Percentiles rank a stretch among this genome's conserved stretches.
Conservation (phyloP, 2,888 invertebrate genomes). For the Zhengitettix transpicula region DNA sequence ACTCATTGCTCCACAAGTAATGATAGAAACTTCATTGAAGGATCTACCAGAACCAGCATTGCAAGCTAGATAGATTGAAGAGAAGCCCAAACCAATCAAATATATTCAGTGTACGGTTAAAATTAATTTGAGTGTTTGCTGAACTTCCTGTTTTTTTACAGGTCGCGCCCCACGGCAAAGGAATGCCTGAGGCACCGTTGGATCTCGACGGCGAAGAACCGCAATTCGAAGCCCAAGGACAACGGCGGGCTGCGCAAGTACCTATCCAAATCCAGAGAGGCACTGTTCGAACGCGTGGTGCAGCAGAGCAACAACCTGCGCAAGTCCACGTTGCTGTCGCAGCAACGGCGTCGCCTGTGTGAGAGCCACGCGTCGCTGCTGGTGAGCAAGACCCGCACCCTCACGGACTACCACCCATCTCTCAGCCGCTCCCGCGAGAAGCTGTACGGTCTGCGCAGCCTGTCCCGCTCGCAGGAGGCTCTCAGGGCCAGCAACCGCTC, state of each 20-base stretch:
- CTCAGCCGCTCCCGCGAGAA: constrained; percentile 27
- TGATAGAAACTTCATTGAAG: too few species aligned
- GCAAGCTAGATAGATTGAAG: too few species aligned
- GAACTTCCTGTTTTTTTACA: constrained; percentile 18
- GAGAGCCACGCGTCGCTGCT: constrained; percentile 29
- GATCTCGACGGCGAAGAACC: constrained; percentile 24
- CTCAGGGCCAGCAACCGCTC: neutral
- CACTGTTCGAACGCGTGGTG: constrained; percentile 26
- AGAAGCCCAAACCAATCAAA: too few species aligned
- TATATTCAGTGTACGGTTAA: too few species aligned
- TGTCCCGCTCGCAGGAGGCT: constrained; percentile 31
- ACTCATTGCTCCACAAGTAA: too few species aligned
- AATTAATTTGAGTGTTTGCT: too few species aligned
- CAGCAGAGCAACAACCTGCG: constrained; percentile 17
- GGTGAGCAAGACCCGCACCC: constrained; percentile 20
- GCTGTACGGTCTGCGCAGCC: constrained; percentile 27
- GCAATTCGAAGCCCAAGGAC: constrained; percentile 4
- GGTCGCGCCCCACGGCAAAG: constrained; percentile 37
- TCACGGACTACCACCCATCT: constrained; percentile 18
- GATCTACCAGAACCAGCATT: too few species aligned
- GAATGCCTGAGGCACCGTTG: constrained; percentile 42
- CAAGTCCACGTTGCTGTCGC: constrained; percentile 13
- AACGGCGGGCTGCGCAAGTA: constrained; percentile 23
- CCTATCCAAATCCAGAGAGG: constrained; percentile 33
- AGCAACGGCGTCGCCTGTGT: constrained; percentile 21